Conservation (phyloP, 2,888 invertebrate species). For the Chromoteleia sp. region DNA sequence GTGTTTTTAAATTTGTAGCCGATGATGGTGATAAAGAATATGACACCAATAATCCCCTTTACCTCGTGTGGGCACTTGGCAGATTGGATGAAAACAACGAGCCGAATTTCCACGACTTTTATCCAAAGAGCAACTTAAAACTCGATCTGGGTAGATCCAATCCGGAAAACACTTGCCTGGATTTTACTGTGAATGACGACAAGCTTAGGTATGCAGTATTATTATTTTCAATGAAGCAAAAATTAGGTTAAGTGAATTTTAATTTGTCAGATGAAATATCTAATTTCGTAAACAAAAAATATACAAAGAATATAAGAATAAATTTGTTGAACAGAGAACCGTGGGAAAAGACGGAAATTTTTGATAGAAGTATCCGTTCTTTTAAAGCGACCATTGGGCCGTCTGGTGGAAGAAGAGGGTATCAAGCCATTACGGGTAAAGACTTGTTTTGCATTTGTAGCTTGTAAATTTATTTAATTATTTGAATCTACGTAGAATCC, state of each 20-base stretch:
- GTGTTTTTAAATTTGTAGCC: conserved; percentile 85
- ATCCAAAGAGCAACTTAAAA: conserved; percentile 89
- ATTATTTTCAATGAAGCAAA: no score
- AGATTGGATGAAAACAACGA: conserved; percentile 90
- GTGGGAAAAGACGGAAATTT: conserved; percentile 86
- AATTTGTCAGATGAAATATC: no score
- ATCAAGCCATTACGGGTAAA: conserved; percentile 89
- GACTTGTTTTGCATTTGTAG: neutral
- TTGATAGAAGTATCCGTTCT: conserved; percentile 88
- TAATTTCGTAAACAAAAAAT: no score
- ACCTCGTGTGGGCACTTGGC: conserved; percentile 94
- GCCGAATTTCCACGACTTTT: conserved; percentile 93
- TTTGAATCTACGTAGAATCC: no score
- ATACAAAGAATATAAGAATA: neutral
- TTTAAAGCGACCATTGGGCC: conserved; percentile 94
- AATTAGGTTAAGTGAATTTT: no score
- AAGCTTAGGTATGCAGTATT: conserved; percentile 79
- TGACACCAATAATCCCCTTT: conserved; percentile 87
- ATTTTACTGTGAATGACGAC: conserved; percentile 87
- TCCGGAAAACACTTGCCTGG: conserved; percentile 89
- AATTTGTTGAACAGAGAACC: conserved; percentile 79
- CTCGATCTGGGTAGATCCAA: conserved; percentile 89
- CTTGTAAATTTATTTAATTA: neutral
- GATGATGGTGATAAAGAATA: conserved; percentile 92
- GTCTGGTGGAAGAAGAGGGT: conserved; percentile 92